Base-by-base conservation (phyloP, 2,797 vertebrate genomes). In the Sebastes trivittatus region DNA sequence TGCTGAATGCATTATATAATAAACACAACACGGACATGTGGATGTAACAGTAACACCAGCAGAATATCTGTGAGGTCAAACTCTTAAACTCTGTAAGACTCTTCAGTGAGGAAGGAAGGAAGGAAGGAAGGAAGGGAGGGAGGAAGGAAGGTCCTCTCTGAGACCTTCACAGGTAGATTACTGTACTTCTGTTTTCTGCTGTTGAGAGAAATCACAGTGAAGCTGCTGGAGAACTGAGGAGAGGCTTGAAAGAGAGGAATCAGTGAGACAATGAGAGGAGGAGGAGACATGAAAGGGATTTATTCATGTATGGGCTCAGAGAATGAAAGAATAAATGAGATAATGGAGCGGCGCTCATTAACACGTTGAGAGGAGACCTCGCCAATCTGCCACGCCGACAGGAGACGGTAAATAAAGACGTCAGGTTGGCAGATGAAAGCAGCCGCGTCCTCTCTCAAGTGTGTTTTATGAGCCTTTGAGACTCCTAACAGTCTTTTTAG, bases 341-440 rank as follows among this genome's bases (percentile, higher is more conserved):
- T 30, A 78, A 81, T 75, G 11, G 72, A 80, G 22, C 23, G 42
- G 18, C 11, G 75, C 88, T 91, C 88, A 85, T 90, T 89, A 90
- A 87, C 80, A 67, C 25, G 66, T 27, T 11, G 69, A 83, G 85
- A 88, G 70, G 65, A 46, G 14, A 18, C 42, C 42, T 46, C 71
- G 81, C 75, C 81, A 75, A 72, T 75, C 80, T 79, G 42, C 42
- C 42, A 18, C 42, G 69, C 76, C 75, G 90, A 79, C 81, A 77
- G 54, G 8, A 77, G 77, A 80, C 77, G 36, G 73, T 81, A 83
- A 87, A 91, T 81, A 84, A 84, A 91, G 83, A 80, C 61, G 79
- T 89, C 83, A 85, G 88, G 77, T 81, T 42, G 65, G 66, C 42
- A 87, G 88, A 91, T 93, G 86, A 92, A 91, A 93, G 89, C 73